Evolutionary conservation across 1,140 invertebrate species (phyloP), one percentile per base, ranked within the genome.

Genomic region (Pissodes strobi): DNA sequence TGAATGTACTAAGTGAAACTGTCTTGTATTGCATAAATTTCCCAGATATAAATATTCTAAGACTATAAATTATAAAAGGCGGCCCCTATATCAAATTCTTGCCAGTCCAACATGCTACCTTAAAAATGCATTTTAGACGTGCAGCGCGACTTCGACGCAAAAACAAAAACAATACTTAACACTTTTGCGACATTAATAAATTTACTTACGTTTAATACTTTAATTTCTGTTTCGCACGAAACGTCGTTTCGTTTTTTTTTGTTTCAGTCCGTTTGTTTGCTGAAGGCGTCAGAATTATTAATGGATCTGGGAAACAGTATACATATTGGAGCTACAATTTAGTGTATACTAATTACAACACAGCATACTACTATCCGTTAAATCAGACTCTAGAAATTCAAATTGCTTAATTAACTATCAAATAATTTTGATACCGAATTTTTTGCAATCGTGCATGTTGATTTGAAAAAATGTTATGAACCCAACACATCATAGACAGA

Each of bases 181-280:
- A 55, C 52, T 55, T 55, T 55, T 21, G 34, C 30, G 52, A 21
- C 52, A 55, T 55, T 55, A 55, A 55, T 55, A 55, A 55, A 55
- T 55, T 55, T 41, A 39, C 17, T 55, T 19, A 18, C 52, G 52
- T 41, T 55, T 55, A 55, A 55, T 55, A 41, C 52, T 55, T 55
- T 55, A 55, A 55, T 55, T 55, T 55, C 17, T 18, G 38, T 55
- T 55, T 55, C 34, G 52, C 52, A 55, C 52, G 52, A 55, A 39
- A 55, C 52, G 39, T 55, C 12, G 27, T 46, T 46, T 30, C 48
- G 48, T 51, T 13, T 51, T 51, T 51, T 51, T 25, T 51, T n/a
- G n/a, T n/a, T n/a, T n/a, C n/a, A n/a, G n/a, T n/a, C n/a, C n/a
- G n/a, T n/a, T n/a, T n/a, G n/a, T n/a, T n/a, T n/a, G n/a, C n/a